A percentile compares a stretch with the other conserved stretches of the same genome.
Conservation (phyloP, 2,888 invertebrate species). For the Diplolepis rosae region DNA sequence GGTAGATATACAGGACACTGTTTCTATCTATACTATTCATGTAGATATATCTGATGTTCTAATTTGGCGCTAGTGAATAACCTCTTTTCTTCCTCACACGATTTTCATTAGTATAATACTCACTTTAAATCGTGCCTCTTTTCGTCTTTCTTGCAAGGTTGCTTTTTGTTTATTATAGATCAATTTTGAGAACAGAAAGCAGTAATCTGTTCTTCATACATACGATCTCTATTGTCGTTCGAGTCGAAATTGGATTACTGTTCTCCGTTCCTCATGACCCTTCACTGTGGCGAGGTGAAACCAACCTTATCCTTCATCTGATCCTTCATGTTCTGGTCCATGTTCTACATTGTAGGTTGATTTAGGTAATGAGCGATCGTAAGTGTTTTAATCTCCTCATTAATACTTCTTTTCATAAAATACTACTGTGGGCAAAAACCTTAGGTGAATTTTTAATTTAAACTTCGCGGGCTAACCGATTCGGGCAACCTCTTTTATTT, state of each 20-base stretch:
- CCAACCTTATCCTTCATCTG: not conserved
- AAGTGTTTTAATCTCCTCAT: not conserved
- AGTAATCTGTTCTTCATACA: not conserved
- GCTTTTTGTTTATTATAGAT: not conserved
- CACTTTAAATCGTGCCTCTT: constrained; percentile 35
- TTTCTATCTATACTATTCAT: constrained; percentile 36
- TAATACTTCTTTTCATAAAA: not conserved
- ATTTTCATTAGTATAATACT: constrained; percentile 69
- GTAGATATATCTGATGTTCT: constrained; percentile 43
- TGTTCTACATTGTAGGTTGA: not conserved
- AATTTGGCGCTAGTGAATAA: constrained; percentile 47
- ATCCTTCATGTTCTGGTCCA: not conserved
- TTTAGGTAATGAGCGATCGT: no score
- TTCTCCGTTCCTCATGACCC: not conserved
- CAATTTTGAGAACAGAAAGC: not conserved
- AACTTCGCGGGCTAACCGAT: no score
- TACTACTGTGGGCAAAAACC: no score
- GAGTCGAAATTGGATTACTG: not conserved
- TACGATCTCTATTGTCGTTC: not conserved
- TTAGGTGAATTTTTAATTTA: no score
- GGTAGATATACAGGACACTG: constrained; percentile 47
- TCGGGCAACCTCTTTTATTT: no score
- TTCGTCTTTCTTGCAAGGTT: no score
- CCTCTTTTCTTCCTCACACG: constrained; percentile 50
- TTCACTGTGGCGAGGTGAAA: not conserved